Percentiles rank a stretch among this genome's conserved stretches.
phyloP scores from a whole-genome alignment of 2,888 invertebrate genomes.

The Thymelicus sylvestris region DNA sequence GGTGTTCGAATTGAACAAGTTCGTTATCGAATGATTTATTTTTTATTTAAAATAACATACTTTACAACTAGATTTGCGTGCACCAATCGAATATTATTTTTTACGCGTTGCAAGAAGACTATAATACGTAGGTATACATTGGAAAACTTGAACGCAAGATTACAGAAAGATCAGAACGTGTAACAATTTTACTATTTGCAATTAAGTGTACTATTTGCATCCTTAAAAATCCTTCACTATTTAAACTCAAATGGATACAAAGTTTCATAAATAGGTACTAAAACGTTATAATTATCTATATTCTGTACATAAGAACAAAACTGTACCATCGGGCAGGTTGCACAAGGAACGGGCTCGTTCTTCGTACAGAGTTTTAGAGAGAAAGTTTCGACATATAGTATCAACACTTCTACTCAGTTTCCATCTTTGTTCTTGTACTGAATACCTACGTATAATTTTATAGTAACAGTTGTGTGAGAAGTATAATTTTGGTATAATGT shows the following conservation, averaged over 20 bases:
- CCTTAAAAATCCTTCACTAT: no score
- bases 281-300: not conserved
- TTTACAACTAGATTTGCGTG: no score
- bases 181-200: no score
- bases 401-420: constrained; percentile 56
- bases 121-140: no score
- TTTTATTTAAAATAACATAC: not conserved
- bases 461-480: constrained; percentile 5
- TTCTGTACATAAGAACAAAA: constrained; percentile 6
- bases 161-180: no score
- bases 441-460: constrained; percentile 9
- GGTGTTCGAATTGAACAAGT: constrained; percentile 1
- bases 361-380: constrained; percentile 66
- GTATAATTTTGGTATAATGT: not conserved
- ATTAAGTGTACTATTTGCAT: no score
- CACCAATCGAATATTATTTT: no score
- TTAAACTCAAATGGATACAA: not conserved
- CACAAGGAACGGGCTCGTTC: constrained; percentile 69
- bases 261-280: not conserved
- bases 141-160: no score
- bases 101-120: no score
- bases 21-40: not conserved
- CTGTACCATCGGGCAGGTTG: constrained; percentile 48
- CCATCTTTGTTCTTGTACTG: constrained; percentile 25
- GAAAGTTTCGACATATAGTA: constrained; percentile 73